Conservation (phyloP, 2,113 vertebrate genomes). For the Leucosticte australis region DNA sequence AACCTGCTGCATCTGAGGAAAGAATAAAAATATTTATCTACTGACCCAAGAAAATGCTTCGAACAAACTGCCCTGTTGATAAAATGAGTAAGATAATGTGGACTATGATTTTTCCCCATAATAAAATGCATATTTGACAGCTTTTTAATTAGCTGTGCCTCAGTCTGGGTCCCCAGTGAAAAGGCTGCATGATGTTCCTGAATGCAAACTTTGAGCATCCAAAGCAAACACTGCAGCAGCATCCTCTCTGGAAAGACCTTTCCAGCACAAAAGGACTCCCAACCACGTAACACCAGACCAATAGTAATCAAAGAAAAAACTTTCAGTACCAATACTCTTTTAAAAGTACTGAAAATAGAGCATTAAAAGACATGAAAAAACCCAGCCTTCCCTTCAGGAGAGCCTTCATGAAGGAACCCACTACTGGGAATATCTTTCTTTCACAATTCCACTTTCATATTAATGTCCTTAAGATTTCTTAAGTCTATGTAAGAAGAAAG, state of each 20-base stretch:
- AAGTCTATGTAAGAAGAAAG: background rate
- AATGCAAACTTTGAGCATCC: background rate
- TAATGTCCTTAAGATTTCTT: background rate
- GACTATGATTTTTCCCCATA: background rate
- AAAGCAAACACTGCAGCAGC: background rate
- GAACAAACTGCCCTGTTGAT: background rate
- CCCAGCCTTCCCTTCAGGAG: background rate
- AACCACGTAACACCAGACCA: background rate
- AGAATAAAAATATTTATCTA: slow-evolving; percentile 4
- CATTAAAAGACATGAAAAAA: background rate
- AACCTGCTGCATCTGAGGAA: background rate
- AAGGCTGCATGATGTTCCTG: background rate
- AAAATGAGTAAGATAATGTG: background rate
- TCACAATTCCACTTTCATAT: background rate
- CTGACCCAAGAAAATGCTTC: background rate
- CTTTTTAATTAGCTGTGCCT: slow-evolving; percentile 1
- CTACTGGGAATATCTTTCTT: background rate
- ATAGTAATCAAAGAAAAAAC: background rate
- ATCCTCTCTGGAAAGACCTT: background rate
- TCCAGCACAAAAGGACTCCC: background rate
- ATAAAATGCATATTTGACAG: background rate
- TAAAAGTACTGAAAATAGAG: background rate
- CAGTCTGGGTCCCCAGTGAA: background rate
- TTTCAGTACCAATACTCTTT: background rate
- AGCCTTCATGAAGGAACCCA: background rate